Evolutionary conservation across 1,140 invertebrate genomes (phyloP), one percentile per base, ranked within the genome.

Genomic region (Idris sp.): DNA sequence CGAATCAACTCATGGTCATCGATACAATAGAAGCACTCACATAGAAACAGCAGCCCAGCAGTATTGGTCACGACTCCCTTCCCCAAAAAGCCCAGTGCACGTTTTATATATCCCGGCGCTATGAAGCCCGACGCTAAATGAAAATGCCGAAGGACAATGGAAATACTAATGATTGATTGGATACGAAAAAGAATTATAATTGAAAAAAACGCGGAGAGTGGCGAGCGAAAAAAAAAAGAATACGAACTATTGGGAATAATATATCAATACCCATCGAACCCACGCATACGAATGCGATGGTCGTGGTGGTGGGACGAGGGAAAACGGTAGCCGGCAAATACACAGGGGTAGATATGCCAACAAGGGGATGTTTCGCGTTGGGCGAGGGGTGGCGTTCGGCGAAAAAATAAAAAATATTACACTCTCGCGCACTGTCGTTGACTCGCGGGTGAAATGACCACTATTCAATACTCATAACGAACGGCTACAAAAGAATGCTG

Each of bases 141-240:
- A 87, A 87, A 87, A 87, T 87, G 86, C 84, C 85, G 85, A 86
- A 87, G 84, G 83, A 87, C 86, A 87, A 87, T 87, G 85, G 86
- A 86, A 87, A 87, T 87, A 87, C 85, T 87, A 87, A 87, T 87
- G 86, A 87, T 87, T 87, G 86, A 87, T 87, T 87, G 86, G 85
- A 87, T 86, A 87, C 86, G 85, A 87, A 87, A 87, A 87, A 87
- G 86, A 87, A 87, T 87, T 87, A 87, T 87, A 87, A 87, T 87
- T 87, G 86, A 87, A 87, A 87, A 86, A 87, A 87, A 87, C 84
- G 82, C 81, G 78, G 77, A 83, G 80, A 48, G 71, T 72, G 61
- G 72, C 56, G 67, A 68, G 59, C 41, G 61, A 74, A 80, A 81
- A 81, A n/a, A n/a, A 80, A 79, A 78, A 79, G 80, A 77, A 73